Evolutionary conservation across 2,797 vertebrate species (phyloP), one percentile per base, ranked within the genome.

Genomic region (Stomatorhinus walkeri): DNA sequence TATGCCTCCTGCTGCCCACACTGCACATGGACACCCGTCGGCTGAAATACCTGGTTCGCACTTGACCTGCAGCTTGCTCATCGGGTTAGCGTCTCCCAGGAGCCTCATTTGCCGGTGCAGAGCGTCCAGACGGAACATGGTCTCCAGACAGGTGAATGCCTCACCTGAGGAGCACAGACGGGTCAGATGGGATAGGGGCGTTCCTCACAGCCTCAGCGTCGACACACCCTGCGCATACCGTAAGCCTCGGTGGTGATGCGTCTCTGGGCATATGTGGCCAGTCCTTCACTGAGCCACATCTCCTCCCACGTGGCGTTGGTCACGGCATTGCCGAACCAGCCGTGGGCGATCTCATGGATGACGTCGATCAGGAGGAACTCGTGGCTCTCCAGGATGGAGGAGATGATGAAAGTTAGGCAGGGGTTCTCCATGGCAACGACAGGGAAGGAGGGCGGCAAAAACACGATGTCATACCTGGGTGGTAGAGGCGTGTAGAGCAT

Each of bases 401-500:
- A 98, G 92, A 98, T 98, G 92, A 99, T 98, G 94, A 99, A 99
- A 87, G 98, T 99, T 92, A 99, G 96, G 93, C 98, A 98, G 4
- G 98, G 98, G 93, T 99, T 99, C 95, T 99, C 98, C 98, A 99
- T 99, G 92, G 98, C 98, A 89, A 99, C 98, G 10, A 99, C 98
- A 91, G 98, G 98, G 91, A 99, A 99, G 87, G 98, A 98, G 7
- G 98, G 98, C 0, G 98, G 98, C 90, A 99, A 96, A 94, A 99
- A 99, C 89, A 99, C 97, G 0, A 99, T 97, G 95, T 99, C 98
- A 7, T 98, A 99, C 94, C 98, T 99, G 93, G 51, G 43, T 49
- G 59, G 83, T 24, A 52, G 48, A 32, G 46, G 43, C 22, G 2
- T 51, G 48, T 3, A 10, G 22, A 14, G n/a, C 76, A 6, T 81